A percentile compares a stretch with the other conserved stretches of the same genome.
Evolutionary conservation across 2,113 vertebrate species (phyloP).

Genomic region (Fukomys damarensis): DNA sequence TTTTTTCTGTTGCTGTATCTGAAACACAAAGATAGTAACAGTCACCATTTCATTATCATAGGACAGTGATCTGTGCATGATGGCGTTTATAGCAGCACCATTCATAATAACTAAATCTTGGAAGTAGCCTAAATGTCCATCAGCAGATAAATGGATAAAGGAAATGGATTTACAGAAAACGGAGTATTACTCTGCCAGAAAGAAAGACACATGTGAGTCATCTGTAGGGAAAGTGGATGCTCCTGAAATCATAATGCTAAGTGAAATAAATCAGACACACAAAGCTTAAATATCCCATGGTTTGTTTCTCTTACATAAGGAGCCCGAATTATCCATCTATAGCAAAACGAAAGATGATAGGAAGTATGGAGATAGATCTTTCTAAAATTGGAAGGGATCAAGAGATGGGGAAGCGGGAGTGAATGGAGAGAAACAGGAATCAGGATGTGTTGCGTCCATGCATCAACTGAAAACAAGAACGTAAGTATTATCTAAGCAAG

Average conservation of each 20-base stretch:
- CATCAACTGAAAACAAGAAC: background rate
- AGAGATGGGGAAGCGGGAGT: background rate
- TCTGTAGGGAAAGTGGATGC: background rate
- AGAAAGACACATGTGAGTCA: background rate
- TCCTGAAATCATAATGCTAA: background rate
- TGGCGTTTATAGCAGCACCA: accelerated
- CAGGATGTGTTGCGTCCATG: background rate
- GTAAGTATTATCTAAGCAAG: background rate
- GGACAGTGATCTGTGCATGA: accelerated
- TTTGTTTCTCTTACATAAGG: background rate
- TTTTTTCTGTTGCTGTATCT: background rate
- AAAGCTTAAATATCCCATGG: background rate
- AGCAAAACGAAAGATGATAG: background rate
- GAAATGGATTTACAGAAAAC: background rate
- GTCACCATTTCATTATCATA: background rate
- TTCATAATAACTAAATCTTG: too few relatives aligned
- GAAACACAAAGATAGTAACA: accelerated
- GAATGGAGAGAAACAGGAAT: background rate
- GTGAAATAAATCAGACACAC: background rate
- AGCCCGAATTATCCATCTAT: background rate
- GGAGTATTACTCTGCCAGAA: background rate
- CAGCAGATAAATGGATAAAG: too few relatives aligned
- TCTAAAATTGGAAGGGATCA: background rate
- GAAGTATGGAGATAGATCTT: background rate
- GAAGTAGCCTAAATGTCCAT: background rate